Evolutionary conservation across 2,113 vertebrate species (phyloP), one percentile per base, ranked within the genome.

Genomic region (Podarcis muralis): DNA sequence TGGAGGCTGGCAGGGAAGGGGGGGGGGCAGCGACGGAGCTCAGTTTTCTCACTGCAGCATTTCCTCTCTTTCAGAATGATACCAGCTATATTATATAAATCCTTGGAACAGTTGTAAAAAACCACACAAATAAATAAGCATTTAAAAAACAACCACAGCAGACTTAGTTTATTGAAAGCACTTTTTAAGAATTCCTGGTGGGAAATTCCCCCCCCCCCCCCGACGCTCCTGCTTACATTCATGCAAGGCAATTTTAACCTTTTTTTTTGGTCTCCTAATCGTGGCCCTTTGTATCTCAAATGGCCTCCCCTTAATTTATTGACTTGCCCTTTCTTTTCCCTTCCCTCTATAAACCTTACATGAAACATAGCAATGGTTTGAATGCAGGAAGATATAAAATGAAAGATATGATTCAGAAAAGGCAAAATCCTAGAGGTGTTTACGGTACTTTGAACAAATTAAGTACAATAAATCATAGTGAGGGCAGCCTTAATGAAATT

Each of bases 51-150:
- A n/a, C 35, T 75, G 90, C 93, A 93, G 91, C 87, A 87, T 91
- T 92, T 94, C 90, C 76, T 90, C 84, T 93, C 84, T 88, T 83
- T 93, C 92, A 86, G 93, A 94, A 91, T 92, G 25, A 91, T 91
- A 89, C 93, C 90, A 92, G 93, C 86, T 94, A 88, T 88, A 91
- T 84, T 59, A 81, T 89, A 6, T 13, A 37, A 40, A 35, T 86
- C 5, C 66, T 90, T 57, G 16, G 66, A 0, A 0, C 32, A 80
- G 82, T 68, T 25, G 57, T 0, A 69, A 77, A 89, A 62, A 16
- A 6, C 37, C 48, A 53, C 53, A 74, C 43, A 77, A 62, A 77
- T 81, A 74, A 87, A 37, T 79, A 3, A 1, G 76, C 6, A 69
- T 69, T 23, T n/a, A 9, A 71, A 71, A 30, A 12, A 30, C 25